Evolutionary conservation across 2,888 invertebrate species (phyloP), one percentile per base, ranked within the genome.

Genomic region (Dromius quadrimaculatus): DNA sequence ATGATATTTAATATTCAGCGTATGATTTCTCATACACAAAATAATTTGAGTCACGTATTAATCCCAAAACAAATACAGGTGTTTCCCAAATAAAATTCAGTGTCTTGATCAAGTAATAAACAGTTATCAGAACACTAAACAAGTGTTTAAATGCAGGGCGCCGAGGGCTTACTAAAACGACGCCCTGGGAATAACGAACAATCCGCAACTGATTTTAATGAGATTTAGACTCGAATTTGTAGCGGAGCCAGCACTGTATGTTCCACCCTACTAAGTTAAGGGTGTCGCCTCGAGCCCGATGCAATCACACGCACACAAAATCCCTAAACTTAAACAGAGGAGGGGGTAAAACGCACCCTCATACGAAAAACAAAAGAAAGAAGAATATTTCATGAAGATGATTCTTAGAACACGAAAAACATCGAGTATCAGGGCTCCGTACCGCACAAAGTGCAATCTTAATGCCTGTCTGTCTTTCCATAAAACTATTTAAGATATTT

Each of bases 161-260:
- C 41, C 23, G n/a, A 6, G 17, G 59, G 41, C 23, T 1, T 19
- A 11, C 41, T 15, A 20, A 45, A 71, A 45, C 41, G 59, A 68
- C 68, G 71, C 50, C 68, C 45, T 34, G 72, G 72, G 72, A 72
- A 72, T 72, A 72, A 72, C 69, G 72, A 72, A 72, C 68, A 66
- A 72, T 69, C 71, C 73, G 50, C 68, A 73, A 73, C 73, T 73
- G 71, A 73, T 73, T 73, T 73, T 73, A 73, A 73, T 73, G 71
- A 73, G 73, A 73, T 73, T 71, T 73, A 47, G 71, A 73, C 73
- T 45, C 41, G 69, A 71, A 66, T 68, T 68, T 68, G 68, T 41
- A 66, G 59, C 20, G 9, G 41, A 41, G 41, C 41, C 41, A 15
- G 15, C 41, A 11, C 41, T 32, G 50, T 13, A 50, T 32, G 32